Conservation (phyloP, 2,113 vertebrate genomes). For the Podarcis muralis region DNA sequence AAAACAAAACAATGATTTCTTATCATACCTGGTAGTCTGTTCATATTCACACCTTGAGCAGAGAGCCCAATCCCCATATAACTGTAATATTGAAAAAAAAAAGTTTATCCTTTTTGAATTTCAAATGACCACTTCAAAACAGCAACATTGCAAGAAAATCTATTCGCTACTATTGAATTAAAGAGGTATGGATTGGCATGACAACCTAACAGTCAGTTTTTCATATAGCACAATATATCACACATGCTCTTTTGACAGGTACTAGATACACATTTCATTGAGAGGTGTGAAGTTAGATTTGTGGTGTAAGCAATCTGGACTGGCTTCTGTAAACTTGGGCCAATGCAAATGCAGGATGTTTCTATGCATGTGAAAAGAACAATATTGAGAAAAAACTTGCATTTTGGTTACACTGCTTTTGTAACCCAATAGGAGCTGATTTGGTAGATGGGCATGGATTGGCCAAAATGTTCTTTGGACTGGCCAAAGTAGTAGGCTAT, state of each 20-base stretch:
- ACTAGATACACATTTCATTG: neutral
- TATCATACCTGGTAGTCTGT: constrained; percentile 94
- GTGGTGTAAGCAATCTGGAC: too few species aligned
- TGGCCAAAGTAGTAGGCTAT: too few species aligned
- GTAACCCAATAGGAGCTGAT: too few species aligned
- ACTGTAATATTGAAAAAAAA: constrained; percentile 76
- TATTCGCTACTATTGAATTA: neutral
- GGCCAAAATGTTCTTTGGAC: too few species aligned
- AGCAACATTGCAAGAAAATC: neutral
- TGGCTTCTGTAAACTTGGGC: too few species aligned
- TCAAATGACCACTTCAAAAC: neutral
- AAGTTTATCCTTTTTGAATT: constrained; percentile 42
- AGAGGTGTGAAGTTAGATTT: too few species aligned
- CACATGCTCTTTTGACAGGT: neutral
- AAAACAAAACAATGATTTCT: neutral
- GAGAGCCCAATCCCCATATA: constrained; percentile 99
- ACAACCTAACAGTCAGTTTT: neutral
- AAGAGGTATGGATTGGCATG: neutral
- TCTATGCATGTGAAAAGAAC: too few species aligned
- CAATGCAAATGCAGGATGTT: too few species aligned
- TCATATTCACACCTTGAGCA: constrained; percentile 99
- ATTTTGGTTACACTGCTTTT: too few species aligned
- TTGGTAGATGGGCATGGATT: too few species aligned
- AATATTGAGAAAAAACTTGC: too few species aligned
- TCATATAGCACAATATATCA: neutral